Base-by-base conservation (phyloP, 2,797 vertebrate genomes). In the Choloepus didactylus region DNA sequence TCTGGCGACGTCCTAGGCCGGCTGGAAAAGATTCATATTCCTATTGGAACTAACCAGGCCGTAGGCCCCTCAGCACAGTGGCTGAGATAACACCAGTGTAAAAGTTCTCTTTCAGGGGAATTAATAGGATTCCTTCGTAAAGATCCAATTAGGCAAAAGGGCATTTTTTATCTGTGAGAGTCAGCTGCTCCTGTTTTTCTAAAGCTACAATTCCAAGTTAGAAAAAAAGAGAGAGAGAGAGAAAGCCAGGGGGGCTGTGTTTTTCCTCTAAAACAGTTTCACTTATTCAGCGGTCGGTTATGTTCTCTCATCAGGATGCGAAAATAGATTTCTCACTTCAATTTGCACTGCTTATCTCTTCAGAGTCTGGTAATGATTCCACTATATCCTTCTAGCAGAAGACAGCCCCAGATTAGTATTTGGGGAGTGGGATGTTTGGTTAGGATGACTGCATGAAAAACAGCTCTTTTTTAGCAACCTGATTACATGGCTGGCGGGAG, bases 1-100 rank as follows among this genome's bases (percentile, higher is more conserved):
- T 97, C 96, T 96, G 95, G 97, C 27, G 97, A 95, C 59, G n/a
- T 84, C 72, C 89, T 80, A 0, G 38, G 86, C 60, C 2, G 0
- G 29, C 96, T 95, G 95, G 96, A 85, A 95, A 97, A 96, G 96
- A 97, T 96, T 97, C 96, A 95, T 97, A 96, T 96, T 96, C 80
- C 51, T 92, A 82, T 85, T 97, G 89, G 95, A 97, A 98, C 96
- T 95, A 93, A 94, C 73, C 93, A 94, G 87, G 91, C 95, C 94
- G 31, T 96, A 95, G 25, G 91, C 87, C 8, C 83, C 82, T 49
- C 46, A 49, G 46, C 46, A 49, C 16, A 16, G 85, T 91, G 96
- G 73, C 89, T 54, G 85, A 38, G 95, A 93, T 96, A 97, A 97
- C 85, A 96, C 96, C 95, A 94, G 46, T 81, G 76, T 93, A 96